Evolutionary conservation across 2,113 vertebrate species (phyloP).

Genomic region (Trematomus loennbergii): DNA sequence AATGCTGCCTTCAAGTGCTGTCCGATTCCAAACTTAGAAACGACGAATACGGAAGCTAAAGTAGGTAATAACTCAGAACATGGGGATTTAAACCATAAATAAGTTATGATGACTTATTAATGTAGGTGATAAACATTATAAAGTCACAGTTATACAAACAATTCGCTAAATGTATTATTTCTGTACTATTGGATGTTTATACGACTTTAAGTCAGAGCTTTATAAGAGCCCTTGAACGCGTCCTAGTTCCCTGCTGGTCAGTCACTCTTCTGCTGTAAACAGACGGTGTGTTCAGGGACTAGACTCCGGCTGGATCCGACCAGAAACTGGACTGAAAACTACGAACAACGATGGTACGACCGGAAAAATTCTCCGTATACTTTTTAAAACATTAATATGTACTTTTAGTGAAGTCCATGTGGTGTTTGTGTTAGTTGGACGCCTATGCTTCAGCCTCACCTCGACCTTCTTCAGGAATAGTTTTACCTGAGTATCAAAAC

Average conservation of each 20-base stretch:
- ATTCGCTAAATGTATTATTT: not conserved
- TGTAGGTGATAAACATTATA: fast-evolving
- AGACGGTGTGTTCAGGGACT: slow-evolving; percentile 27
- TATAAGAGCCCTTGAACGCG: slow-evolving; percentile 15
- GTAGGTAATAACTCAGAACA: not conserved
- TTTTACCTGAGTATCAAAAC: slow-evolving; percentile 45
- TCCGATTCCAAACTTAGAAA: not conserved
- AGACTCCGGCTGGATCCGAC: slow-evolving; percentile 31
- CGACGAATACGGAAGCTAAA: not conserved
- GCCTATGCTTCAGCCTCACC: not conserved
- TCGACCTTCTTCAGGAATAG: not conserved
- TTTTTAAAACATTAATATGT: fast-evolving
- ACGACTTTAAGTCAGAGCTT: not conserved
- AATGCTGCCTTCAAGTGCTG: not conserved
- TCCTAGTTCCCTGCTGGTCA: slow-evolving; percentile 14
- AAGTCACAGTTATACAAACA: fast-evolving
- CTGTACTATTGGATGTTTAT: not conserved
- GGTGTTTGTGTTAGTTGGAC: not conserved
- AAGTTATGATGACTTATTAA: not conserved
- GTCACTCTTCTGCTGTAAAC: slow-evolving; percentile 47
- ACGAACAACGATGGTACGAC: slow-evolving; percentile 35
- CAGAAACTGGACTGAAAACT: slow-evolving; percentile 2
- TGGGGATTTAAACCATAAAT: fast-evolving
- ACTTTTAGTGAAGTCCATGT: not conserved
- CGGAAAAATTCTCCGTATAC: not conserved